Evolutionary conservation across 2,888 invertebrate species (phyloP), one percentile per base, ranked within the genome.

Genomic region (Orthosia cruda): DNA sequence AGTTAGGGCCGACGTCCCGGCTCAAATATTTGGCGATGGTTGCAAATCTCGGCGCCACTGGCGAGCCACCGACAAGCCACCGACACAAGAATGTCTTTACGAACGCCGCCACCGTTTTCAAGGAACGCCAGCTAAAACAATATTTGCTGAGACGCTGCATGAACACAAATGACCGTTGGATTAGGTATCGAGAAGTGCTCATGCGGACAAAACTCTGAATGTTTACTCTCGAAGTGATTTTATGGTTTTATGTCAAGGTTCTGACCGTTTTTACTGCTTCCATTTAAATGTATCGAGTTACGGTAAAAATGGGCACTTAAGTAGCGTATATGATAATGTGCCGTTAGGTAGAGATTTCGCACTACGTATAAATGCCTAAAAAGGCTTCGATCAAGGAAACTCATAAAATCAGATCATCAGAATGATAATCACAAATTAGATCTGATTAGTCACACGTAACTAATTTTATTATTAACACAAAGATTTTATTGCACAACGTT

Each of bases 161-260:
- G 93, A 96, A 95, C 95, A 96, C 95, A 96, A 96, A 95, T 95
- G 95, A 95, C 93, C 96, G 94, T 94, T 88, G 94, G 94, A 96
- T 96, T 95, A 94, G 91, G 92, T 92, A 92, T 92, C 91, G 52
- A 76, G 59, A 71, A 69, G 73, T 75, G 80, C 78, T 79, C 84
- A 77, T 70, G 84, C 84, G 73, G 52, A 69, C 55, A 71, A 65
- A 73, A 72, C 58, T 68, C 76, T 64, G 32, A 61, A 49, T 83
- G 68, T 86, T 87, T 87, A 74, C 74, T 75, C 67, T 59, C 2
- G 58, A 50, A 63, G 23, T n/a, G 54, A 71, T 72, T 77, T 73
- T 74, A 40, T 58, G 59, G 57, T 59, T 76, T 75, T 70, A 52
- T 57, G 69, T 54, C 64, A 59, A 65, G 66, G 64, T 70, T 50